Base-by-base conservation (phyloP, 2,113 vertebrate genomes). In the Neogale vison region DNA sequence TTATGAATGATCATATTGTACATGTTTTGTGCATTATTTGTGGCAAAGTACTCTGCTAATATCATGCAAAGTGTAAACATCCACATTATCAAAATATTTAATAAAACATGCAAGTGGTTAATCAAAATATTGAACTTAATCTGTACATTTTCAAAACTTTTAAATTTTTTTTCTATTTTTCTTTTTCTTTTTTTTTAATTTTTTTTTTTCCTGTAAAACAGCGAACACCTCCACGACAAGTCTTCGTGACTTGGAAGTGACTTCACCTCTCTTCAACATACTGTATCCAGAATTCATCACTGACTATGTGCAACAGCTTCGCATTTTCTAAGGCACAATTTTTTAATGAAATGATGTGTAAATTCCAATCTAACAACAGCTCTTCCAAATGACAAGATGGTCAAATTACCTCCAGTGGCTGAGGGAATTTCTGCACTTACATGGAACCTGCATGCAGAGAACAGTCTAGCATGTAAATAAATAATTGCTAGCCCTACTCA, bases 251-350 rank as follows among this genome's bases (percentile, higher is more conserved):
- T 69, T 52, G 89, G 94, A 95, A 98, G 74, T 86, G 92, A 97
- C 85, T 95, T 93, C 92, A 79, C 34, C 52, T 97, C 96, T 98
- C 97, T 98, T 98, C 97, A 98, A 98, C 98, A 98, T 97, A 93
- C 98, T 98, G 98, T 92, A 98, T 98, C 98, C 97, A 96, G 93
- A 97, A 98, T 97, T 98, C 98, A 98, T 96, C 17, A 47, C 23
- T 85, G 96, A 98, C 94, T 96, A 55, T 99, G 98, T 99, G 99
- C 99, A 99, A 99, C 98, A 98, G 97, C 98, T 99, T 98, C 98
- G 99, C 99, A 98, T 99, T 99, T 98, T 99, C 98, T 99, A 99
- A 99, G 99, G 99, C 99, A 99, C 99, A 98, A 97, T 98, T 98
- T 77, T 97, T 98, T 98, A 98, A 98, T 98, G 98, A 98, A 98